Evolutionary conservation across 2,888 invertebrate species (phyloP).

Genomic region (Tipula helvola): DNA sequence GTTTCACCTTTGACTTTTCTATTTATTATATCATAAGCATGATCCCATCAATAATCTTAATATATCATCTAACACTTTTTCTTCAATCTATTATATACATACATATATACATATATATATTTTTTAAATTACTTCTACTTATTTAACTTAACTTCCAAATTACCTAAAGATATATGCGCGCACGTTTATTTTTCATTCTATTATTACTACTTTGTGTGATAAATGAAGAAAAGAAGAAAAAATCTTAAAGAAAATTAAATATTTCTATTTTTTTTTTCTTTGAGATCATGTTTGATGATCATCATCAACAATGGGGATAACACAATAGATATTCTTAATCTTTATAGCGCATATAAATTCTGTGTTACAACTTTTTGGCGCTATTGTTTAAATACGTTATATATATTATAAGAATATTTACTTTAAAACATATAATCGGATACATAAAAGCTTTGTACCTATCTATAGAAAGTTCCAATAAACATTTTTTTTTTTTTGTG

Average conservation of each 20-base stretch:
- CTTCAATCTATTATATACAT: not conserved
- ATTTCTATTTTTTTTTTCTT: not conserved
- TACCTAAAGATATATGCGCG: slow-evolving; percentile 4
- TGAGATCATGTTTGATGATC: not conserved
- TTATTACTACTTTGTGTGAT: not conserved
- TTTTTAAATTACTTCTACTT: not conserved
- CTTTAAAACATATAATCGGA: no score
- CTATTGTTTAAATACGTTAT: not conserved
- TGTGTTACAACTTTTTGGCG: not conserved
- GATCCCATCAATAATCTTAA: slow-evolving; percentile 4
- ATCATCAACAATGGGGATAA: not conserved
- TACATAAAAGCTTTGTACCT: not conserved
- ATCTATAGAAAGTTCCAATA: not conserved
- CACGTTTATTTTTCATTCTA: slow-evolving; percentile 4
- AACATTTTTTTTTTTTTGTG: not conserved
- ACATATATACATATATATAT: no score
- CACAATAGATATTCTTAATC: not conserved
- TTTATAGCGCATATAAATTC: not conserved
- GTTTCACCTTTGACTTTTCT: not conserved
- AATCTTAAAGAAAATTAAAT: not conserved
- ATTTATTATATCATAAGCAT: not conserved
- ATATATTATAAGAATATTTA: not conserved
- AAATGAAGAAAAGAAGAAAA: not conserved
- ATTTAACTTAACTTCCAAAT: slow-evolving; percentile 4
- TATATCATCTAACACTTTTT: not conserved